These are phyloP conservation scores for Poliocrania exsul DNA, from an alignment of 2,797 vertebrate species.

Conservation along the genomic window DNA sequence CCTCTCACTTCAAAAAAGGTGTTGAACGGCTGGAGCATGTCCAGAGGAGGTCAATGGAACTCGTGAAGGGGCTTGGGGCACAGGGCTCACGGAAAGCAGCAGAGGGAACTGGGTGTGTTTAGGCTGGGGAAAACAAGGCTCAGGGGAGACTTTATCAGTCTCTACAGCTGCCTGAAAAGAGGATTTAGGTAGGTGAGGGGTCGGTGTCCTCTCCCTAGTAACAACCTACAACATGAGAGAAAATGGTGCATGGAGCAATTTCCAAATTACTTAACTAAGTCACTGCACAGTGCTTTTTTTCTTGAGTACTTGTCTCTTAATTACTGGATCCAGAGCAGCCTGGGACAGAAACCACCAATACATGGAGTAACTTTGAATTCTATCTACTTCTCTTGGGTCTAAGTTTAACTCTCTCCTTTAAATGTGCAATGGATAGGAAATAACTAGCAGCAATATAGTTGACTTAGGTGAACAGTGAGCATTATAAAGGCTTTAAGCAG, in stretches of 20 bases:
- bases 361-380: neutral
- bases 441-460: neutral
- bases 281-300: neutral
- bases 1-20: neutral
- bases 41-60: rapidly evolving
- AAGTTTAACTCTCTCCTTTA: neutral
- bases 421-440: neutral
- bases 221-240: neutral
- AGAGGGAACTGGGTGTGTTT: neutral
- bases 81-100: neutral
- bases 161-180: neutral
- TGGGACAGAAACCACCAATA: neutral
- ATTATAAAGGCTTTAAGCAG: neutral
- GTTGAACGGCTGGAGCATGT: neutral
- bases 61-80: neutral
- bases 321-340: neutral
- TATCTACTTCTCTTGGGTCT: neutral
- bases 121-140: neutral
- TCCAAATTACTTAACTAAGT: neutral
- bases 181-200: rapidly evolving
- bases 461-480: neutral
- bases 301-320: neutral
- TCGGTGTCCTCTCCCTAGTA: neutral
- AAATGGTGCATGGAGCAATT: neutral
- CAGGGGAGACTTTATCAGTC: neutral